Percentiles rank a stretch among this genome's conserved stretches.
These are phyloP conservation scores for Drosophila subquinaria DNA, from an alignment of 2,888 invertebrate genomes.

Conservation along the genomic window DNA sequence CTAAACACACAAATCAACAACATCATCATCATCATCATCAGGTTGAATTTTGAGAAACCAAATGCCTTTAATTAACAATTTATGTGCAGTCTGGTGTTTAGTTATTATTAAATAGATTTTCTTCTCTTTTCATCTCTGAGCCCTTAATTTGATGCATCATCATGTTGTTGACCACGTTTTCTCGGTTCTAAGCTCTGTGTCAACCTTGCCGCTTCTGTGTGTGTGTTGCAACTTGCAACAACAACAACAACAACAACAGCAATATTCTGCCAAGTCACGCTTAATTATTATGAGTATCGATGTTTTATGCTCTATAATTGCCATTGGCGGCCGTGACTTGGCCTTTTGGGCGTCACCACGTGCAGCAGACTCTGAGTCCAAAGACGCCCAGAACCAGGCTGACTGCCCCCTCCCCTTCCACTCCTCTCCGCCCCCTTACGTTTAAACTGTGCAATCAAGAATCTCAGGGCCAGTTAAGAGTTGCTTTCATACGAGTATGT, in stretches of 20 bases:
- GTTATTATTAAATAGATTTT: slow-evolving; percentile 41
- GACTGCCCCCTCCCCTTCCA: background rate
- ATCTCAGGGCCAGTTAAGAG: slow-evolving; percentile 15
- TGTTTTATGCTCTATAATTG: slow-evolving; percentile 82
- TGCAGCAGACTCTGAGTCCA: slow-evolving; percentile 15
- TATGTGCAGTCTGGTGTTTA: slow-evolving; percentile 56
- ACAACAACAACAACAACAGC: slow-evolving; percentile 11
- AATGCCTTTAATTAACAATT: slow-evolving; percentile 79
- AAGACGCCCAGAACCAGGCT: slow-evolving; percentile 5
- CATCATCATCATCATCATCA: background rate
- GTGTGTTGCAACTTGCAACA: slow-evolving; percentile 12
- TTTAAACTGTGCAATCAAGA: background rate
- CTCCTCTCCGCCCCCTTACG: too few relatives aligned
- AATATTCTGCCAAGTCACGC: slow-evolving; percentile 76
- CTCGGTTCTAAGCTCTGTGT: slow-evolving; percentile 50
- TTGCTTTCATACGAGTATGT: slow-evolving; percentile 21
- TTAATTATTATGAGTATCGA: slow-evolving; percentile 82
- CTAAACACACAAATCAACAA: slow-evolving; percentile 48
- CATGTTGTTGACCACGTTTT: slow-evolving; percentile 10
- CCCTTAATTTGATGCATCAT: slow-evolving; percentile 61
- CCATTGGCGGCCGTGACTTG: slow-evolving; percentile 73
- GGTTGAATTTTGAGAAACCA: slow-evolving; percentile 18
- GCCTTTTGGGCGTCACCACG: slow-evolving; percentile 58
- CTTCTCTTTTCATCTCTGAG: slow-evolving; percentile 1
- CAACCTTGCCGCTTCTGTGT: slow-evolving; percentile 51